These are phyloP conservation scores for Cyclopterus lumpus DNA, from an alignment of 2,797 vertebrate species.

Conservation along the genomic window DNA sequence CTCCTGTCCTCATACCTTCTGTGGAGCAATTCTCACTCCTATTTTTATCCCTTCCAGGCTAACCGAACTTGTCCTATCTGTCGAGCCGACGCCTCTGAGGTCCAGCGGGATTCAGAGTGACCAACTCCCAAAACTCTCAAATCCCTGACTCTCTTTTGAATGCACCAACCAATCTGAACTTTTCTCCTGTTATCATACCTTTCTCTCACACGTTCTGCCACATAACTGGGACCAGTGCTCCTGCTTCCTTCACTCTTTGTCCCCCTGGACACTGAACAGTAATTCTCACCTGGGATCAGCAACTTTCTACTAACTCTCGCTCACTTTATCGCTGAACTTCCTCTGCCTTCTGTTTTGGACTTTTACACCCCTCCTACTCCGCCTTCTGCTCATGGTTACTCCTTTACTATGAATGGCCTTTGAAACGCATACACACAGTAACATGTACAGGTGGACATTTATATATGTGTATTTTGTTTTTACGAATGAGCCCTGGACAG, in stretches of 20 bases:
- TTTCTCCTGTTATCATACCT: slow-evolving; percentile 23
- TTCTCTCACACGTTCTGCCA: slow-evolving; percentile 36
- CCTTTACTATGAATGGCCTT: slow-evolving; percentile 67
- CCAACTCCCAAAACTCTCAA: slow-evolving; percentile 23
- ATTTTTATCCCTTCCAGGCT: slow-evolving; percentile 80
- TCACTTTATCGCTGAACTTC: slow-evolving; percentile 56
- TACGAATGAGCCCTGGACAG: slow-evolving; percentile 48
- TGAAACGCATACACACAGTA: slow-evolving; percentile 44
- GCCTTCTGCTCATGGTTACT: slow-evolving; percentile 56
- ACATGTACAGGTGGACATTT: slow-evolving; percentile 69
- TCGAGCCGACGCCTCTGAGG: slow-evolving; percentile 96
- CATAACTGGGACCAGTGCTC: slow-evolving; percentile 57
- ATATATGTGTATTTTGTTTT: background rate
- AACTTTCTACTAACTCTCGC: slow-evolving; percentile 42
- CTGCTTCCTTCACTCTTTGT: slow-evolving; percentile 26
- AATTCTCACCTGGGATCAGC: slow-evolving; percentile 41
- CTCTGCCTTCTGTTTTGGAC: slow-evolving; percentile 44
- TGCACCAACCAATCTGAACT: slow-evolving; percentile 59
- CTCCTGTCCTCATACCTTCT: background rate
- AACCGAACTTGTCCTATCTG: slow-evolving; percentile 98
- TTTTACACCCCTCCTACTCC: slow-evolving; percentile 34
- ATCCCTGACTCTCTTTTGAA: slow-evolving; percentile 39
- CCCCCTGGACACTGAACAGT: slow-evolving; percentile 33
- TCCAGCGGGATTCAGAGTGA: slow-evolving; percentile 96
- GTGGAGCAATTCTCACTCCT: background rate